A percentile compares a stretch with the other conserved stretches of the same genome.
Conservation (phyloP, 2,113 vertebrate genomes). For the Nannospalax galili region DNA sequence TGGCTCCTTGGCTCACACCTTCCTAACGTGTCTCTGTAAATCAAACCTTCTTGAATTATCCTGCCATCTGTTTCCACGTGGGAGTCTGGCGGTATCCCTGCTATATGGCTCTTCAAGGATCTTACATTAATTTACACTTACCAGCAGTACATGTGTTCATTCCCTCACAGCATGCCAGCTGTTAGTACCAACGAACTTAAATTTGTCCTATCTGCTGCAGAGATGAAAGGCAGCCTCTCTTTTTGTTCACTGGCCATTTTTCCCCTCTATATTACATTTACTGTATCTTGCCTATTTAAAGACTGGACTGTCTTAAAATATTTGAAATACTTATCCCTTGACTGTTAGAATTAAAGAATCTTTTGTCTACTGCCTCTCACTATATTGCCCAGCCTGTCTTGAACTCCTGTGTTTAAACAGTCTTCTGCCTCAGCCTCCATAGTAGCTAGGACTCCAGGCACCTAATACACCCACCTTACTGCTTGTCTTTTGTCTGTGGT, state of each 20-base stretch:
- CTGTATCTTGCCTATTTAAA: background rate
- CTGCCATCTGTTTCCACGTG: constrained; percentile 43
- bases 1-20: constrained; percentile 43
- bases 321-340: constrained; percentile 9
- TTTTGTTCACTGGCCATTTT: background rate
- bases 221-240: constrained; percentile 13
- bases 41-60: constrained; percentile 45
- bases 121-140: background rate
- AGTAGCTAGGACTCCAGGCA: background rate
- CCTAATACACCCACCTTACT: background rate
- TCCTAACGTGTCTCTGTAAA: constrained; percentile 45
- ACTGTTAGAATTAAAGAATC: background rate
- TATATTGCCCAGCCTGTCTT: background rate
- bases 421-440: background rate
- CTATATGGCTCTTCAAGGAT: background rate
- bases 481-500: background rate
- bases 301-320: background rate
- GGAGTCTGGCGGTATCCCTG: constrained; percentile 11
- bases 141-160: background rate
- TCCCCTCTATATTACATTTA: background rate
- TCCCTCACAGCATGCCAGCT: background rate
- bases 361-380: background rate
- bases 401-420: background rate
- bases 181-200: constrained; percentile 16
- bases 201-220: background rate